These are phyloP conservation scores for Oreochromis grahami DNA, from an alignment of 2,797 vertebrate species.

Conservation along the genomic window DNA sequence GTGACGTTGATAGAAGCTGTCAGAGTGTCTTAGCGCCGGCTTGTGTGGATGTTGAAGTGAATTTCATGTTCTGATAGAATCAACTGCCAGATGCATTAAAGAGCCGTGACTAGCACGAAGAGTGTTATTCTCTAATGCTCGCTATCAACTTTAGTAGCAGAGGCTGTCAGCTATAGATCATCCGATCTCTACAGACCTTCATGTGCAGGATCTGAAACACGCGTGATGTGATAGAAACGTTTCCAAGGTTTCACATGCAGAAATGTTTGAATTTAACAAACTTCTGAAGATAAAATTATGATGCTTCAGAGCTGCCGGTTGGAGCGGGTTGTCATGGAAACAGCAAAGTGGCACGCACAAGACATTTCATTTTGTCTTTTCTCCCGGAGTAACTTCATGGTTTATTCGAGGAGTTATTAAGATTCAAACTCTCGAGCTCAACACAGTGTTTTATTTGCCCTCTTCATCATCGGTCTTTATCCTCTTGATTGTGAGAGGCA, in stretches of 20 bases:
- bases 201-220: not conserved
- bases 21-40: not conserved
- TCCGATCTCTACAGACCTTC: not conserved
- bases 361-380: slow-evolving; percentile 53
- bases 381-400: slow-evolving; percentile 58
- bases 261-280: slow-evolving; percentile 9
- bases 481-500: slow-evolving; percentile 1
- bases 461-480: slow-evolving; percentile 12
- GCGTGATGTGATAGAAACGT: not conserved
- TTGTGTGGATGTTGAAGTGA: not conserved
- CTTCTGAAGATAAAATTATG: slow-evolving; percentile 36
- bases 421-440: slow-evolving; percentile 41
- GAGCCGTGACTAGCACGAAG: not conserved
- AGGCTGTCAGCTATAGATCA: not conserved
- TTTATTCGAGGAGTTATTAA: slow-evolving; percentile 72
- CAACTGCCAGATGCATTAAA: not conserved
- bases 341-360: slow-evolving; percentile 69
- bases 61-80: not conserved
- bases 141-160: not conserved
- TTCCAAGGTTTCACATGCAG: not conserved
- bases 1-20: not conserved
- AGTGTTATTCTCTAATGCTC: not conserved
- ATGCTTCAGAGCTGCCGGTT: slow-evolving; percentile 43
- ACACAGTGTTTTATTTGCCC: slow-evolving; percentile 25
- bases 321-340: slow-evolving; percentile 77